These are phyloP conservation scores for Diadophis punctatus DNA, from an alignment of 2,113 vertebrate species.

Conservation along the genomic window DNA sequence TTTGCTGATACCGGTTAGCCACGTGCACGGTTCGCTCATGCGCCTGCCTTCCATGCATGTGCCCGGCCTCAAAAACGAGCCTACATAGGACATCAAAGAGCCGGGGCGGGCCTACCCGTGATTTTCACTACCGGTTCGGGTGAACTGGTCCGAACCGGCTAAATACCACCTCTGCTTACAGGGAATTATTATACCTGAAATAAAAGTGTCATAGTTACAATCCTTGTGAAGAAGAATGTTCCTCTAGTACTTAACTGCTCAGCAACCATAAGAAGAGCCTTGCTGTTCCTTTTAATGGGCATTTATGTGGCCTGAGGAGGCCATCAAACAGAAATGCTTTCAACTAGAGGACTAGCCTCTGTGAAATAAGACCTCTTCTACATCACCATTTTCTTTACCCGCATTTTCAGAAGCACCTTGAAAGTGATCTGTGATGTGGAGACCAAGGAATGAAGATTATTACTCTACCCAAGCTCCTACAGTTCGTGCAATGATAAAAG, in stretches of 20 bases:
- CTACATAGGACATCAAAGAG: too few relatives aligned
- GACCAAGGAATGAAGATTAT: not conserved
- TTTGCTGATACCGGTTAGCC: too few relatives aligned
- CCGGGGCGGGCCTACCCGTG: too few relatives aligned
- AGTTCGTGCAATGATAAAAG: not conserved
- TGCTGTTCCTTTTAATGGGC: not conserved
- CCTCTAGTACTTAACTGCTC: not conserved
- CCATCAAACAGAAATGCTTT: not conserved
- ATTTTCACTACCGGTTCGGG: too few relatives aligned
- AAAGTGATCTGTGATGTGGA: not conserved
- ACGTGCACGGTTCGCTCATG: too few relatives aligned
- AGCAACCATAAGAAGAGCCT: not conserved
- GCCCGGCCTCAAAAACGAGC: too few relatives aligned
- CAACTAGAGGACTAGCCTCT: not conserved
- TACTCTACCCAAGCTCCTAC: not conserved
- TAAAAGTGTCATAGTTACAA: not conserved
- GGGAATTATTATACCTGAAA: not conserved
- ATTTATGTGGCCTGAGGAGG: not conserved
- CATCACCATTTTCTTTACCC: not conserved
- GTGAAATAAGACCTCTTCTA: not conserved
- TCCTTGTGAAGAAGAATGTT: not conserved
- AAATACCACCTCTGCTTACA: too few relatives aligned
- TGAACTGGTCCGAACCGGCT: too few relatives aligned
- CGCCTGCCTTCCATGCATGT: too few relatives aligned
- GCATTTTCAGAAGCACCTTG: not conserved